phyloP scores from a whole-genome alignment of 2,888 invertebrate species.

The Brachyopa scutellaris region DNA sequence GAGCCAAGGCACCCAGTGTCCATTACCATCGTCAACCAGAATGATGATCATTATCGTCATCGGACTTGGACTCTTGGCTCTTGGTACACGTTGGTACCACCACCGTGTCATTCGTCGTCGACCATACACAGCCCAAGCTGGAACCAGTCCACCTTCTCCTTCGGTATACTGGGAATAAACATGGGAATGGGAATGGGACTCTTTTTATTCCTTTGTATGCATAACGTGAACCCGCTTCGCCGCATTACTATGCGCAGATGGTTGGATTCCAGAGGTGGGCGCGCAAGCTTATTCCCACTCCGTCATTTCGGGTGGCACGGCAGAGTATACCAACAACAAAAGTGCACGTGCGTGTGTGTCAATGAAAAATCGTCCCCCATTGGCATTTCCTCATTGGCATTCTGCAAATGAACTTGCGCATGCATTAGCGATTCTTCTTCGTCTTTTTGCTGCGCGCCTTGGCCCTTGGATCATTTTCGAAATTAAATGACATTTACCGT shows the following conservation, averaged over 20 bases:
- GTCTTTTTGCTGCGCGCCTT: conserved; percentile 1
- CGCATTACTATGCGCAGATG: conserved; percentile 48
- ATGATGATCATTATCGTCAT: conserved; percentile 50
- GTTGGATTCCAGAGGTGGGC: conserved; percentile 42
- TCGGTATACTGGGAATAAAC: conserved; percentile 25
- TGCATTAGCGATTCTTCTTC: conserved; percentile 43
- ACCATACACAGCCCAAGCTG: conserved; percentile 60
- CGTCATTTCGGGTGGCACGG: conserved; percentile 53
- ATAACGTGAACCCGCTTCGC: conserved; percentile 19
- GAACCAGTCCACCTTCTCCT: conserved; percentile 70
- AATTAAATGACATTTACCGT: conserved; percentile 49
- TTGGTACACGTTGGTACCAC: conserved; percentile 70
- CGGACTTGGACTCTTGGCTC: conserved; percentile 57
- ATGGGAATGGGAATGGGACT: conserved; percentile 53
- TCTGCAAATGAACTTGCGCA: conserved; percentile 57
- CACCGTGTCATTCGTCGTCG: conserved; percentile 8
- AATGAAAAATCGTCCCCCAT: conserved; percentile 38
- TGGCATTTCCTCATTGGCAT: conserved; percentile 71
- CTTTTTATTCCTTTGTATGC: conserved; percentile 44
- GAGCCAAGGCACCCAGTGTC: conserved; percentile 33
- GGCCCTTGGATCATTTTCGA: conserved; percentile 26
- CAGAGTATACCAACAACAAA: not conserved
- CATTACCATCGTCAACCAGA: conserved; percentile 57
- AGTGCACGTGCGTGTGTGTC: conserved; percentile 17
- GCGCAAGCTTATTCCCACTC: conserved; percentile 47